Evolutionary conservation across 2,888 invertebrate species (phyloP).

Genomic region (Archips xylosteana): DNA sequence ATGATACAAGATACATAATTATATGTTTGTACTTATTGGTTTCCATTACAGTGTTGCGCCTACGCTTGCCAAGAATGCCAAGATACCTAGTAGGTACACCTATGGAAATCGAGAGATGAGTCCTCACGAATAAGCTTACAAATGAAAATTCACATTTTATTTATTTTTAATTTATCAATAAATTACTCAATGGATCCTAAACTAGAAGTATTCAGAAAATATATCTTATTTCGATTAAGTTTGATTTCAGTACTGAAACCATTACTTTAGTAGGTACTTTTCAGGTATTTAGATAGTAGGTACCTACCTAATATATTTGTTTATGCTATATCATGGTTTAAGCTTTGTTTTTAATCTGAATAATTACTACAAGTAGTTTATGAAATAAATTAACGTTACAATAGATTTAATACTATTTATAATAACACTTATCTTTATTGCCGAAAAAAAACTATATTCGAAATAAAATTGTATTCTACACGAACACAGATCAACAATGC

Average conservation of each 20-base stretch:
- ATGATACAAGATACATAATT: background rate
- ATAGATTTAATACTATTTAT: constrained; percentile 22
- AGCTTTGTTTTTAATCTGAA: too few relatives aligned
- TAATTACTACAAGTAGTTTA: background rate
- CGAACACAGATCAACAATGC: constrained; percentile 77
- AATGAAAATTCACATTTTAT: constrained; percentile 4
- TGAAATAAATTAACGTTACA: constrained; percentile 13
- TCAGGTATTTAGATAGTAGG: too few relatives aligned
- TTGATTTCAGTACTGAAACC: too few relatives aligned
- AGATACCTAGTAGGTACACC: too few relatives aligned
- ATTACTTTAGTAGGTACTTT: too few relatives aligned
- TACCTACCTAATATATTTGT: too few relatives aligned
- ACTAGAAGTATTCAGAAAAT: too few relatives aligned
- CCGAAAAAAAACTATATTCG: constrained; percentile 70
- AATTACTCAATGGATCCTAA: background rate
- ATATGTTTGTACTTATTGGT: background rate
- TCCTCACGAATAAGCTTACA: constrained; percentile 14
- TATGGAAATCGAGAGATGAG: constrained; percentile 15
- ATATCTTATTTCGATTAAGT: too few relatives aligned
- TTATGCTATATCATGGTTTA: too few relatives aligned
- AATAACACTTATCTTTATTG: constrained; percentile 51
- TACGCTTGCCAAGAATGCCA: background rate
- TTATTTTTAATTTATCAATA: background rate
- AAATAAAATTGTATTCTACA: constrained; percentile 71
- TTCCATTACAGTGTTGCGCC: background rate